These are phyloP conservation scores for Sarcophaga peregrina DNA, from an alignment of 1,140 invertebrate species.

Conservation along the genomic window DNA sequence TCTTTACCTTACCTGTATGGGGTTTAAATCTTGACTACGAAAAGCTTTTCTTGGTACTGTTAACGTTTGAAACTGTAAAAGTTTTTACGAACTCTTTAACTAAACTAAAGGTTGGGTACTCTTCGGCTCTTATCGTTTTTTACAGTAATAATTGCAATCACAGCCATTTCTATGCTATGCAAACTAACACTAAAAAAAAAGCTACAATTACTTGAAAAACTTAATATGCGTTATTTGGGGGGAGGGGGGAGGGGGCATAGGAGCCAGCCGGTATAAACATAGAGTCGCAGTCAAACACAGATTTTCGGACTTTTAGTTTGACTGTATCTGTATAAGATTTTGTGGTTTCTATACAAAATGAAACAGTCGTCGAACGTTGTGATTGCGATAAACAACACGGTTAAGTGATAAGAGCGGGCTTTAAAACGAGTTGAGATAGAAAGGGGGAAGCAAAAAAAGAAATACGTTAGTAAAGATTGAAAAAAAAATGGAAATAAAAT, in stretches of 20 bases:
- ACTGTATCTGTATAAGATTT: constrained; percentile 5
- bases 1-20: too few species aligned
- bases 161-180: constrained; percentile 14
- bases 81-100: background rate
- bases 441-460: background rate
- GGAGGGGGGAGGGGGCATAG: background rate
- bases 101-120: background rate
- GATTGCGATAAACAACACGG: background rate
- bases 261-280: background rate
- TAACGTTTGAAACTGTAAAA: background rate
- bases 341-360: background rate
- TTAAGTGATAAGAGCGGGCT: too few species aligned
- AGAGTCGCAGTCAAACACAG: too few species aligned
- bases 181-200: background rate
- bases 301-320: background rate
- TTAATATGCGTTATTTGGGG: background rate
- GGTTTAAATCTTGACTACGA: background rate
- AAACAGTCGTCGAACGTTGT: background rate
- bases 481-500: background rate
- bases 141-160: constrained; percentile 1
- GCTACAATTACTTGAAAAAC: constrained; percentile 32
- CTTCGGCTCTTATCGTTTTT: background rate
- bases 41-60: background rate
- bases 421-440: background rate
- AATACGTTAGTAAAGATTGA: background rate